Conservation (phyloP, 2,797 vertebrate species). For the Lemur catta region DNA sequence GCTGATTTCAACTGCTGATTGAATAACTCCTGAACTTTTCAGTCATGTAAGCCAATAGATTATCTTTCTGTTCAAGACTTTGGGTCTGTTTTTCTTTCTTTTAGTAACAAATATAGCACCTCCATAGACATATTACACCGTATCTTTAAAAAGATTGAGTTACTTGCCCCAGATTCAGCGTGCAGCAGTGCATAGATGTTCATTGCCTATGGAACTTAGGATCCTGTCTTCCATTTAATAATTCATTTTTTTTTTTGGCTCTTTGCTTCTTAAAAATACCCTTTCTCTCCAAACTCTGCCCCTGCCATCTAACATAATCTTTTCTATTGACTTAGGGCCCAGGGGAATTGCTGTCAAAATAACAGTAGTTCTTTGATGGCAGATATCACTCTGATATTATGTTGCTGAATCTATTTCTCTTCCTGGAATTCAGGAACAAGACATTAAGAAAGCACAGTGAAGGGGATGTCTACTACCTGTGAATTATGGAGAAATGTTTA, state of each 20-base stretch:
- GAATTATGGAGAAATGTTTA: background rate
- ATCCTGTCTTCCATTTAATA: background rate
- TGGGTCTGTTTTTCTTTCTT: background rate
- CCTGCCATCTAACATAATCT: background rate
- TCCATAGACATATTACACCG: background rate
- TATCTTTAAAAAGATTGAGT: background rate
- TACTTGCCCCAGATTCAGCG: background rate
- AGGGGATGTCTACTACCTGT: background rate
- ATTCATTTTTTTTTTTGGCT: background rate
- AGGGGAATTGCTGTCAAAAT: background rate
- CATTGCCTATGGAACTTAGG: background rate
- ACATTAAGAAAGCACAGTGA: background rate
- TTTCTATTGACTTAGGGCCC: background rate
- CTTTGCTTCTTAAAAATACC: background rate
- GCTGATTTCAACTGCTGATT: background rate
- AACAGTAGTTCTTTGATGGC: background rate
- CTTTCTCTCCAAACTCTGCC: background rate
- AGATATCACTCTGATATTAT: background rate
- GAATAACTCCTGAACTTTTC: background rate
- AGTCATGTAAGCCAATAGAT: background rate
- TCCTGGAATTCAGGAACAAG: background rate
- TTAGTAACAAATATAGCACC: background rate
- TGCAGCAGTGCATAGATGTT: background rate
- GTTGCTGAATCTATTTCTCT: background rate
- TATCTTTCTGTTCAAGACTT: background rate